phyloP scores from a whole-genome alignment of 2,888 invertebrate genomes.

The Ganaspis brasiliensis region DNA sequence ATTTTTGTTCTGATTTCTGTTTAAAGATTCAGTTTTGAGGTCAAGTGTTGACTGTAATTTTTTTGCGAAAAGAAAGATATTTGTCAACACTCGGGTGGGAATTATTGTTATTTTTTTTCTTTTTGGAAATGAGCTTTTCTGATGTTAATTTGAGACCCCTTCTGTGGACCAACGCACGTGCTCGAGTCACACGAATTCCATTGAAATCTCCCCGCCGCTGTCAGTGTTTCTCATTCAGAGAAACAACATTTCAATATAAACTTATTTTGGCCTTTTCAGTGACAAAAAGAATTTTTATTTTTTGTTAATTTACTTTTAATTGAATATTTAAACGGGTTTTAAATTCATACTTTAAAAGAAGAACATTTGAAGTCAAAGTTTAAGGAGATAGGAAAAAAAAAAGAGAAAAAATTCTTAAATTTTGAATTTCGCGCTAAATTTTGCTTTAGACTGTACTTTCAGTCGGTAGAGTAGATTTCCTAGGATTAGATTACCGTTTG shows the following conservation, averaged over 20 bases:
- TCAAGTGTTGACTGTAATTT: not conserved
- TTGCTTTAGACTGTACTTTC: too few species aligned
- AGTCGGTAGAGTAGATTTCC: too few species aligned
- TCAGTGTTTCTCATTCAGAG: not conserved
- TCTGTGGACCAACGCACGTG: constrained; percentile 38
- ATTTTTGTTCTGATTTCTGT: not conserved
- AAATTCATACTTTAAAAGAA: too few species aligned
- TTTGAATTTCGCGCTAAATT: too few species aligned
- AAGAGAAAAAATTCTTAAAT: too few species aligned
- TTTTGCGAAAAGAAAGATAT: not conserved
- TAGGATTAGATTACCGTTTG: too few species aligned
- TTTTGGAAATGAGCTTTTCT: not conserved
- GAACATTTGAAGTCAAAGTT: too few species aligned
- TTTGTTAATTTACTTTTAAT: too few species aligned
- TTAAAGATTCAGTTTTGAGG: not conserved
- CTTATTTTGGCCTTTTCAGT: too few species aligned
- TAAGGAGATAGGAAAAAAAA: too few species aligned
- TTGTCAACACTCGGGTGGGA: not conserved
- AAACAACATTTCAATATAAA: not conserved
- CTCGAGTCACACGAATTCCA: constrained; percentile 31
- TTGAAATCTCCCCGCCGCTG: not conserved
- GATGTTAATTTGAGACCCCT: constrained; percentile 22
- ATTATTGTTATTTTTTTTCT: not conserved
- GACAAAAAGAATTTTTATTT: not conserved
- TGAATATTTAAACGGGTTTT: too few species aligned